Conservation (phyloP, 2,888 invertebrate species). For the Scaptodrosophila latifasciaeformis region DNA sequence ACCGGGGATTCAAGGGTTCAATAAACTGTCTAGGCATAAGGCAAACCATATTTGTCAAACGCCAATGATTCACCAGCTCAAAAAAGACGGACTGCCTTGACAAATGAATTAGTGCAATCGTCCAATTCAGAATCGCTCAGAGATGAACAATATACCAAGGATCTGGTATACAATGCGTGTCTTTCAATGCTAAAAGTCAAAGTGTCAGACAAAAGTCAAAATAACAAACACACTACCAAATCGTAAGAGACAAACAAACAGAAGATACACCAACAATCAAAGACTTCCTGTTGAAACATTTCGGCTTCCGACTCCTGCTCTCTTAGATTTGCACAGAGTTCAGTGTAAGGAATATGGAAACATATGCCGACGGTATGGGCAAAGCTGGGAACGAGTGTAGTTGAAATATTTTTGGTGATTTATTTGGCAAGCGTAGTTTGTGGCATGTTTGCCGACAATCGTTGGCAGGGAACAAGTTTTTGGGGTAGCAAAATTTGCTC, state of each 20-base stretch:
- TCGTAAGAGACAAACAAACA: conserved; percentile 27
- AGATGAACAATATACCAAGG: background rate
- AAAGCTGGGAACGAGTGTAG: conserved; percentile 47
- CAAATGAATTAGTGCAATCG: conserved; percentile 66
- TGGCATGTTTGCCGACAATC: conserved; percentile 58
- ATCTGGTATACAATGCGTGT: conserved; percentile 51
- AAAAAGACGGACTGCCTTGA: conserved; percentile 43
- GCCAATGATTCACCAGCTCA: background rate
- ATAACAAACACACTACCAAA: conserved; percentile 25
- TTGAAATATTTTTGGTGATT: conserved; percentile 68
- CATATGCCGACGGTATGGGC: conserved; percentile 57
- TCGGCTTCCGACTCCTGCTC: conserved; percentile 59
- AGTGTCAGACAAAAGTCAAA: conserved; percentile 62
- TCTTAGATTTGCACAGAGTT: conserved; percentile 26
- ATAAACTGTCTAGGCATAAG: conserved; percentile 6
- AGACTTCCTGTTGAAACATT: conserved; percentile 65
- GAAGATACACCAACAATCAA: conserved; percentile 48
- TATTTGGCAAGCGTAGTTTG: conserved; percentile 66
- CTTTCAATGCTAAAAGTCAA: conserved; percentile 67
- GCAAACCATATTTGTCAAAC: conserved; percentile 16
- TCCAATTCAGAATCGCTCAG: conserved; percentile 41
- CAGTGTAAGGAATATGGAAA: conserved; percentile 44
- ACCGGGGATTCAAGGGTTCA: background rate
- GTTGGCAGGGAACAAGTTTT: conserved; percentile 9
- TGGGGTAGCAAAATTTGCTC: conserved; percentile 15